Conservation (phyloP, 2,888 invertebrate species). For the Emmelina monodactyla region DNA sequence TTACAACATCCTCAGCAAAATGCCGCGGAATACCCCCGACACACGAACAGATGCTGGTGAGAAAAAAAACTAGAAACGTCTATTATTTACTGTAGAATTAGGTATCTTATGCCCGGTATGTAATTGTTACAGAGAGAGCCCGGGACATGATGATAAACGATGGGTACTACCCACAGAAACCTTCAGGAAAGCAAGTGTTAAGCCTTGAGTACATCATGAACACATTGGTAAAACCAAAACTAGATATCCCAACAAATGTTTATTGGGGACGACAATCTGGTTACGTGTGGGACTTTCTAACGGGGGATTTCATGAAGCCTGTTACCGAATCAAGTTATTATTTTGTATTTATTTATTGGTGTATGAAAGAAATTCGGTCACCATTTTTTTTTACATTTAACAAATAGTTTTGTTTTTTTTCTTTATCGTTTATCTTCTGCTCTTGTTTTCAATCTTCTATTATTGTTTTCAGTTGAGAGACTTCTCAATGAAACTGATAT, state of each 20-base stretch:
- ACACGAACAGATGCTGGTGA: no score
- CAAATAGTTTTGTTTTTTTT: no score
- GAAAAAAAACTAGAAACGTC: no score
- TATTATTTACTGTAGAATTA: no score
- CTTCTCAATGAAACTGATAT: conserved; percentile 73
- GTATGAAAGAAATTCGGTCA: no score
- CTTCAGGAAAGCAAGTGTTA: neutral
- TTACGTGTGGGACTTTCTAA: conserved; percentile 66
- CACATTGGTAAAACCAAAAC: conserved; percentile 69
- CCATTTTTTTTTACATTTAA: no score
- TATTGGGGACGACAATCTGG: conserved; percentile 71
- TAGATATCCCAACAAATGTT: conserved; percentile 70
- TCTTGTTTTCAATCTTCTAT: neutral
- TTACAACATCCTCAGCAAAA: conserved; percentile 77
- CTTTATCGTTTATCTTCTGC: conserved; percentile 4
- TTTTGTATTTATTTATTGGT: no score
- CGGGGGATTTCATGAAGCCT: conserved; percentile 82
- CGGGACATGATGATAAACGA: neutral
- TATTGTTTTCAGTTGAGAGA: conserved; percentile 65
- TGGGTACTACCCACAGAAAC: neutral
- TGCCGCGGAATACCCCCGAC: no score
- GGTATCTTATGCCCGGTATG: conserved; percentile 18
- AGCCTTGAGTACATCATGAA: conserved; percentile 72
- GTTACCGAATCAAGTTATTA: conserved; percentile 67
- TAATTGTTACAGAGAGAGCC: conserved; percentile 21